Percentiles rank a stretch among this genome's conserved stretches.
These are phyloP conservation scores for Hyperopisus bebe DNA, from an alignment of 2,113 vertebrate species.

Conservation along the genomic window DNA sequence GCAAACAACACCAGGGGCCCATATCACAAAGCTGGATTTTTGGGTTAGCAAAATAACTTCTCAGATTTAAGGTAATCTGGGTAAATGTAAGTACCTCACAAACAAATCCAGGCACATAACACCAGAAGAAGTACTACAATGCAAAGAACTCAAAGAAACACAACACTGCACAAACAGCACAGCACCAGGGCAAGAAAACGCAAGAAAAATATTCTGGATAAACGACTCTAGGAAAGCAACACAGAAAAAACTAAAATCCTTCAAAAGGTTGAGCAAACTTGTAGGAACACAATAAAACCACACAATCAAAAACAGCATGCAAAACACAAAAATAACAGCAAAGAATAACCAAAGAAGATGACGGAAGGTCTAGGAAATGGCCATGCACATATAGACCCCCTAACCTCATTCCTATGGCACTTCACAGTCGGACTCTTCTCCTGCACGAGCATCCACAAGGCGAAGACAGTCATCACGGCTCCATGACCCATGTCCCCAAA, in stretches of 20 bases:
- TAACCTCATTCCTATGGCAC: constrained; percentile 78
- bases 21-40: not conserved
- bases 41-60: too few species aligned
- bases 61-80: too few species aligned
- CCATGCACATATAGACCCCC: constrained; percentile 16
- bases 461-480: constrained; percentile 73
- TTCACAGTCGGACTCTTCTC: constrained; percentile 73
- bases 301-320: not conserved
- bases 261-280: not conserved
- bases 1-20: not conserved
- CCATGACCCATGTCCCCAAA: constrained; percentile 95
- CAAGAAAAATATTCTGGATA: not conserved
- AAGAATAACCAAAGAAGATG: not conserved
- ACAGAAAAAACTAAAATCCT: not conserved
- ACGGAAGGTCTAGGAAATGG: not conserved
- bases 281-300: not conserved
- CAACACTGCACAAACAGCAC: not conserved
- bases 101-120: not conserved
- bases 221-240: not conserved
- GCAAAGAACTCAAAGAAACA: not conserved
- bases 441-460: constrained; percentile 87
- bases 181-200: not conserved
- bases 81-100: not conserved
- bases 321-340: not conserved
- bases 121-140: too few species aligned